Evolutionary conservation across 2,888 invertebrate genomes (phyloP), one percentile per base, ranked within the genome.

Genomic region (Leptopilina drosophilae): DNA sequence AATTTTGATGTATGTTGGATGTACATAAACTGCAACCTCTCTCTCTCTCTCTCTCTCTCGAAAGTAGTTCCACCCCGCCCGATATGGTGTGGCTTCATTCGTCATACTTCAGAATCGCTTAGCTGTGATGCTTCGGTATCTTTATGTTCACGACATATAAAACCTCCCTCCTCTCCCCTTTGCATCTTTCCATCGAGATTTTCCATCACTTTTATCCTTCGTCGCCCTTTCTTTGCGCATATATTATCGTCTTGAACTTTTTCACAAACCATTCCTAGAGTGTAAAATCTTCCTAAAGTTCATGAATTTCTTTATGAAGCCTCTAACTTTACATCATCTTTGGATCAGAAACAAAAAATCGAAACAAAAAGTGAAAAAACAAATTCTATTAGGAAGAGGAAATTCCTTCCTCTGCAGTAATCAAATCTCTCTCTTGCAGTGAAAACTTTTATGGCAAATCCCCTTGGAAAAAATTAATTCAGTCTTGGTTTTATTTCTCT

Each of bases 201-300:
- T 73, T 33, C 53, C 49, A 53, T 73, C 69, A 33, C 69, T 73
- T 73, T 73, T 56, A 73, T 73, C 69, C 69, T 56, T 56, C 69
- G 69, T 73, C 69, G 69, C 53, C 69, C 69, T 56, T 73, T 73
- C 69, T 56, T 73, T 73, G 69, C 76, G 80, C 78, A 78, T 79
- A 81, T 77, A 78, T 83, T 83, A 83, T 83, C 82, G 75, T 76
- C 65, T 20, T 76, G 59, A 82, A 80, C 77, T 78, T 78, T 69
- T 59, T 42, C 77, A 64, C 53, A n/a, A n/a, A n/a, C 33, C 26
- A 53, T 73, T 33, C 49, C 20, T 67, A 9, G 59, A 76, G 62
- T 40, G 42, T 15, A 64, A 76, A 64, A 56, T 62, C 64, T 14
- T 42, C 15, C 14, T 4, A 40, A 76, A 76, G 76, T 76, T 76